Percentiles rank a stretch among this genome's conserved stretches.
Conservation (phyloP, 1,140 invertebrate species). For the Calliphora vicina region DNA sequence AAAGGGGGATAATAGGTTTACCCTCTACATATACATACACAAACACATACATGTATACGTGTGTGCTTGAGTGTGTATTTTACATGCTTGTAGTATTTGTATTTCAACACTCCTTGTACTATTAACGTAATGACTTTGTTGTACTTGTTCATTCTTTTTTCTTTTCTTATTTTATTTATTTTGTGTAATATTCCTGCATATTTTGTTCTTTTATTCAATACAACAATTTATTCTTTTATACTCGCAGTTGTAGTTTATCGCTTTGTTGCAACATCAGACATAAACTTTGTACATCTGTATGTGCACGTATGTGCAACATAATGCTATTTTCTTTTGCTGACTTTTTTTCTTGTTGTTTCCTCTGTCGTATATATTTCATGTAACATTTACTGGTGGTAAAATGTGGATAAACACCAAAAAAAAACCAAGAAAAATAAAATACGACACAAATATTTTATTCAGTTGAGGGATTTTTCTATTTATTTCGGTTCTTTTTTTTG, state of each 20-base stretch:
- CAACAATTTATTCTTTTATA: too few species aligned
- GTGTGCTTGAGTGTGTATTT: neutral
- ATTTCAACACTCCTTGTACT: neutral
- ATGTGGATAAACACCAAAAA: neutral
- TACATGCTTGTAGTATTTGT: neutral
- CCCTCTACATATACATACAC: neutral
- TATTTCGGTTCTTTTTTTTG: too few species aligned
- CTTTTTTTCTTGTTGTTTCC: neutral
- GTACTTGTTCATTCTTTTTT: too few species aligned
- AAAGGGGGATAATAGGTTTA: slow-evolving; percentile 9
- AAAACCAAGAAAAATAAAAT: neutral
- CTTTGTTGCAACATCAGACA: too few species aligned
- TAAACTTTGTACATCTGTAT: too few species aligned
- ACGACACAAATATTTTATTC: neutral
- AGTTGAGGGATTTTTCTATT: neutral
- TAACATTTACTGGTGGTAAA: neutral
- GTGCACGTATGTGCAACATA: too few species aligned
- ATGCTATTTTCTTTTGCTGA: too few species aligned
- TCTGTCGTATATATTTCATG: neutral
- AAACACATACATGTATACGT: neutral
- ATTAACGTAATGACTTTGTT: neutral
- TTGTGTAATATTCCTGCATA: too few species aligned
- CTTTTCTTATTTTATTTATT: too few species aligned
- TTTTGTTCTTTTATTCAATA: too few species aligned
- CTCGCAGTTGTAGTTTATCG: too few species aligned